Evolutionary conservation across 2,113 vertebrate genomes (phyloP).

Genomic region (Quiscalus mexicanus): DNA sequence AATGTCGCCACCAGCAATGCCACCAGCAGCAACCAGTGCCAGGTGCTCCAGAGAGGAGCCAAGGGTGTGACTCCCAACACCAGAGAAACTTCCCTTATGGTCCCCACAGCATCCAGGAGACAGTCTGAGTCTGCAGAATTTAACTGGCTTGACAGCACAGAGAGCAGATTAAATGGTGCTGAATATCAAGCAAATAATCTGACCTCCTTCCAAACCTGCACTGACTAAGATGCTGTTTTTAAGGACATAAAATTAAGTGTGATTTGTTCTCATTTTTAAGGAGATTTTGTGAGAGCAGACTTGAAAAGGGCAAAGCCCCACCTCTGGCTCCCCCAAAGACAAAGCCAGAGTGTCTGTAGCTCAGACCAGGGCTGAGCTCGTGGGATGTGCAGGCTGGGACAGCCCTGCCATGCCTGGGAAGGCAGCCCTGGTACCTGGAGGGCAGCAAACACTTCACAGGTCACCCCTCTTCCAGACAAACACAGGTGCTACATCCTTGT

Average conservation of each 20-base stretch:
- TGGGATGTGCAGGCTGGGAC: not conserved
- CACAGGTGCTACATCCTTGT: not conserved
- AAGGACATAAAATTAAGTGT: not conserved
- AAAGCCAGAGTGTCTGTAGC: accelerated
- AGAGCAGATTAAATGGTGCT: not conserved
- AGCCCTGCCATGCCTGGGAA: accelerated
- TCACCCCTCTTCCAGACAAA: not conserved
- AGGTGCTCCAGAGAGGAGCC: not conserved
- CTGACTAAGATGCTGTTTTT: not conserved
- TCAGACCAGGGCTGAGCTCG: accelerated
- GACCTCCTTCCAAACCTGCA: not conserved
- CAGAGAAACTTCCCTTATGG: not conserved
- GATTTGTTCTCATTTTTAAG: not conserved
- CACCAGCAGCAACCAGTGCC: not conserved
- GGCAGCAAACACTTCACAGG: not conserved
- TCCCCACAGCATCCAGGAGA: not conserved
- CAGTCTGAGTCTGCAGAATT: not conserved
- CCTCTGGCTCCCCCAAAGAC: accelerated
- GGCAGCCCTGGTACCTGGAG: not conserved
- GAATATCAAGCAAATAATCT: not conserved
- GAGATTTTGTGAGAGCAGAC: not conserved
- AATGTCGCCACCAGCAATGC: not conserved
- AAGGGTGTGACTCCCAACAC: accelerated
- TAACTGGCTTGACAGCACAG: not conserved
- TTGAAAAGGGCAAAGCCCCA: not conserved